Evolutionary conservation across 2,888 invertebrate species (phyloP).

Genomic region (Lathronympha strigana): DNA sequence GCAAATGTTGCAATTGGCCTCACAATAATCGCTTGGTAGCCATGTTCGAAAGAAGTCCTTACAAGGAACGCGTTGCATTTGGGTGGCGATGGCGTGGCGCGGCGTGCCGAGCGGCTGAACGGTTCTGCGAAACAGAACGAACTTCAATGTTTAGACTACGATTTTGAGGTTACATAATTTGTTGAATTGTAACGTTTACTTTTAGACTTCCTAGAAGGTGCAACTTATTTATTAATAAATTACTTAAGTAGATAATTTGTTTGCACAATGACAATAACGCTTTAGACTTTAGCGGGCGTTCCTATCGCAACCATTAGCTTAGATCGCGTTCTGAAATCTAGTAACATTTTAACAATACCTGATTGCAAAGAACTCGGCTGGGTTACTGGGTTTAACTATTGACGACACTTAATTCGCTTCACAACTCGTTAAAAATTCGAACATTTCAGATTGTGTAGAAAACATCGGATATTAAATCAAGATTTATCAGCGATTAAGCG

Average conservation of each 20-base stretch:
- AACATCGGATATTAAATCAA: constrained; percentile 51
- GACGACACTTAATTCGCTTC: neutral
- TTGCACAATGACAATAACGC: neutral
- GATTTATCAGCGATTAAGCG: constrained; percentile 48
- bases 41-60: constrained; percentile 23
- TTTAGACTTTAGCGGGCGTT: no score
- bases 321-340: neutral
- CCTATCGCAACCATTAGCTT: no score
- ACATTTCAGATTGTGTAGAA: constrained; percentile 41
- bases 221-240: neutral
- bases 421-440: neutral
- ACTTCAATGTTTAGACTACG: constrained; percentile 37
- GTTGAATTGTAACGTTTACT: constrained; percentile 19
- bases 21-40: constrained; percentile 7
- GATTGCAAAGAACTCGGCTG: neutral
- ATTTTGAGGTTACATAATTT: constrained; percentile 26
- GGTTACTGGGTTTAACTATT: neutral
- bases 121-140: constrained; percentile 33
- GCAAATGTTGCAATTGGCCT: constrained; percentile 6
- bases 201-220: neutral
- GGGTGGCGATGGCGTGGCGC: constrained; percentile 24
- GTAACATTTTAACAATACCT: no score
- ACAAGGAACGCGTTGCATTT: constrained; percentile 32
- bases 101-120: neutral
- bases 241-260: no score